Base-by-base conservation (phyloP, 2,888 invertebrate genomes). In the Nomada ferruginata region DNA sequence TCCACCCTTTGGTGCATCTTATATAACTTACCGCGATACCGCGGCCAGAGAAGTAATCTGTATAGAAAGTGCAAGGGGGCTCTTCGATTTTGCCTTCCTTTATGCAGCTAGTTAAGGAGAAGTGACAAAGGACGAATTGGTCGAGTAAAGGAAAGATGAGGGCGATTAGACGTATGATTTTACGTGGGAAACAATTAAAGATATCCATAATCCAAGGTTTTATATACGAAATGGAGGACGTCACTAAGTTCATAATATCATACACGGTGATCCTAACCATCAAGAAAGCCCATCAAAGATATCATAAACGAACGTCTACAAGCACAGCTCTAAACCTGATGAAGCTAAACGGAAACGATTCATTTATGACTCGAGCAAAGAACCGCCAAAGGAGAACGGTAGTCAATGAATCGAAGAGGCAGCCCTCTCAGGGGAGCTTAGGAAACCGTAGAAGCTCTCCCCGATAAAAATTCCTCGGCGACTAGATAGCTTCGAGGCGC, bases 371-470 rank as follows among this genome's bases (percentile, higher is more conserved):
- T 26, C 2, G 3, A 1, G 20, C 5, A 4, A 15, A 60, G 60
- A 64, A 42, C 15, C 63, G n/a, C 13, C 13, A 42, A 15, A 44
- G 53, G 9, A 15, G 9, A 63, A 47, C n/a, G 52, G 20, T 52
- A 59, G 9, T 3, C 13, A 44, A 10, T 42, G 5, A 13, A 52
- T 18, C 52, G 47, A 13, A 29, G 63, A 76, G 29, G 52, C 64
- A 60, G 64, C 60, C 59, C 59, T 72, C 79, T 66, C 53, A 65
- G 52, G 55, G 15, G 11, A 47, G 78, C 77, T 79, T 77, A 71
- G 65, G 79, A 79, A 77, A 77, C 79, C 79, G 61, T 80, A 80
- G 20, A 79, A 79, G 26, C 50, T 70, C 26, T 44, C 64, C 15
- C 7, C 42, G 13, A 42, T 11, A 18, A 57, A 63, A 76, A 78